phyloP scores from a whole-genome alignment of 2,888 invertebrate genomes.

The Dasypolia templi region DNA sequence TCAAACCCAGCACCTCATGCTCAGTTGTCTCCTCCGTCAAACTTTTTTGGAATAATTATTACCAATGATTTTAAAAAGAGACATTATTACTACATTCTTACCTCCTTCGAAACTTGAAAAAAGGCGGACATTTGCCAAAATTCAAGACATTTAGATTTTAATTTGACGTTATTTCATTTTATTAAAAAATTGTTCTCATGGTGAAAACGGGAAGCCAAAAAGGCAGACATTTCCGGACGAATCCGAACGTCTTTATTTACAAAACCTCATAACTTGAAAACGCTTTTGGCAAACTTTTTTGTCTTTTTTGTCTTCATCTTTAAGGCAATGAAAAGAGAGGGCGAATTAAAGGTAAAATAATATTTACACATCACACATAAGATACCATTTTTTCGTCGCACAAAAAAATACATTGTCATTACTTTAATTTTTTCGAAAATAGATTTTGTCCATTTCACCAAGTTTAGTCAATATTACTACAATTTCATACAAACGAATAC shows the following conservation, averaged over 20 bases:
- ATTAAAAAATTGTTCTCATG: neutral
- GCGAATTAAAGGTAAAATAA: no score
- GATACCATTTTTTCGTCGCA: no score
- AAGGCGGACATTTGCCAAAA: neutral
- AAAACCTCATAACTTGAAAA: neutral
- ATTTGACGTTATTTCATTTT: neutral
- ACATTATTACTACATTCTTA: neutral
- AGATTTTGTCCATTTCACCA: no score
- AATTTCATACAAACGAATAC: no score
- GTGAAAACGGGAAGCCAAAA: neutral
- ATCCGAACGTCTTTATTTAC: neutral
- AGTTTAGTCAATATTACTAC: no score
- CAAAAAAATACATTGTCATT: no score
- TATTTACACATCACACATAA: no score
- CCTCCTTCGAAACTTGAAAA: neutral
- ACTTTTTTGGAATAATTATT: no score
- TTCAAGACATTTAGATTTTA: neutral
- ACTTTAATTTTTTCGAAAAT: no score
- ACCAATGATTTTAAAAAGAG: neutral
- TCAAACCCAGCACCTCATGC: no score
- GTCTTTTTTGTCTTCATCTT: neutral
- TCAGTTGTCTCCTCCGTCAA: neutral
- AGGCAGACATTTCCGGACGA: no score
- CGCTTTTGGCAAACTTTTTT: no score
- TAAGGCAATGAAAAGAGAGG: constrained; percentile 6